Evolutionary conservation across 2,113 vertebrate genomes (phyloP), one percentile per base, ranked within the genome.

Genomic region (Craseonycteris thonglongyai): DNA sequence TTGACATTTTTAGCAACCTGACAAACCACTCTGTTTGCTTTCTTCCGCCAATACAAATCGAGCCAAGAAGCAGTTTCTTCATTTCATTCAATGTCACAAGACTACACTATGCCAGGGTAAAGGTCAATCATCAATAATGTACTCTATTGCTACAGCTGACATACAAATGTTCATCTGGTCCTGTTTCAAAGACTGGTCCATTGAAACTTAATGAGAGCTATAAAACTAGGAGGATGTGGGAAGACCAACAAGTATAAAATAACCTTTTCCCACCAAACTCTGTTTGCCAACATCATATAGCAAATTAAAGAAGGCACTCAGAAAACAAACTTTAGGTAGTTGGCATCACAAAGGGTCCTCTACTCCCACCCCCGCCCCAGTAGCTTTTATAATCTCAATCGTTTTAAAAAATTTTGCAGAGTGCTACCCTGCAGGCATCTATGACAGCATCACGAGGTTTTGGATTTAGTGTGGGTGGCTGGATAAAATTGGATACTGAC

Each of bases 1-100:
- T 69, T 85, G 95, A 95, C 95, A 83, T 88, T 95, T 96, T 93
- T 83, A 96, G 65, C 76, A 93, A 96, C 95, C 63, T 85, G 91
- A 96, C 74, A 96, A 97, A 97, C 94, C 84, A 95, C 93, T 95
- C 87, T 86, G 91, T 76, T 93, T 92, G 45, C 93, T 96, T 94
- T 95, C 72, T 94, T 93, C 56, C 0, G 33, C 87, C 93, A 96
- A 82, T 75, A 93, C 40, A 79, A 96, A 96, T 66, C 91, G 93
- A 96, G 87, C 54, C 96, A 97, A 96, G 90, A 11, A 68, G 78
- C 14, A 93, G 86, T 93, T 95, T 94, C 93, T 95, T 96, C 94
- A 94, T 84, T 96, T 93, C 78, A 85, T 92, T 94, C 88, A 90
- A 9, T 94, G 91, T 93, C 95, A 94, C 90, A 96, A 96, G 84